Percentiles rank a stretch among this genome's conserved stretches.
Evolutionary conservation across 1,140 invertebrate species (phyloP).

Genomic region (Neodiprion lecontei): DNA sequence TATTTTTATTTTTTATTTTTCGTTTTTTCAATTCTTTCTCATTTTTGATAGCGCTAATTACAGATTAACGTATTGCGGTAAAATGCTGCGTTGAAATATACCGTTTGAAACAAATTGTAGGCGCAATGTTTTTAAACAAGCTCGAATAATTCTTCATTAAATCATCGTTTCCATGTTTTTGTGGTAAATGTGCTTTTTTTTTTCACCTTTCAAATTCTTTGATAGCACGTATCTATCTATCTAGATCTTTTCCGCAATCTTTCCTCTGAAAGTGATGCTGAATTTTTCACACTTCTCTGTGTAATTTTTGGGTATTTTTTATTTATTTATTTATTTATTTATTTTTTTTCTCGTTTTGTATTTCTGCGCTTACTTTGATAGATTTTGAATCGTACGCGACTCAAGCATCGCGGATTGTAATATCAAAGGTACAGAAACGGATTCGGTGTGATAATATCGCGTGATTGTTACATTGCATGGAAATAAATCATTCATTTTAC

Average conservation of each 20-base stretch:
- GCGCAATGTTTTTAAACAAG: no score
- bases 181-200: no score
- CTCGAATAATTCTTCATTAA: no score
- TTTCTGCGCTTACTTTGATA: constrained; percentile 26
- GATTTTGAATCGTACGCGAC: background rate
- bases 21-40: background rate
- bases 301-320: constrained; percentile 24
- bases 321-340: constrained; percentile 29
- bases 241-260: no score
- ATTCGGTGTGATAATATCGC: no score
- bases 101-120: no score
- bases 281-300: background rate
- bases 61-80: background rate
- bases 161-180: no score
- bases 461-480: background rate
- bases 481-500: background rate
- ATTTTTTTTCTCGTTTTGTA: constrained; percentile 29
- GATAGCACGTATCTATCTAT: no score
- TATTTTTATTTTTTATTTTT: background rate
- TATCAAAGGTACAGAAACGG: no score
- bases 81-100: background rate
- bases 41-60: background rate
- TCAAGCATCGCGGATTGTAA: background rate
- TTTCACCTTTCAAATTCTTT: no score
- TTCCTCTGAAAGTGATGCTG: no score